Base-by-base conservation (phyloP, 2,888 invertebrate genomes). In the Nudaria mundana region DNA sequence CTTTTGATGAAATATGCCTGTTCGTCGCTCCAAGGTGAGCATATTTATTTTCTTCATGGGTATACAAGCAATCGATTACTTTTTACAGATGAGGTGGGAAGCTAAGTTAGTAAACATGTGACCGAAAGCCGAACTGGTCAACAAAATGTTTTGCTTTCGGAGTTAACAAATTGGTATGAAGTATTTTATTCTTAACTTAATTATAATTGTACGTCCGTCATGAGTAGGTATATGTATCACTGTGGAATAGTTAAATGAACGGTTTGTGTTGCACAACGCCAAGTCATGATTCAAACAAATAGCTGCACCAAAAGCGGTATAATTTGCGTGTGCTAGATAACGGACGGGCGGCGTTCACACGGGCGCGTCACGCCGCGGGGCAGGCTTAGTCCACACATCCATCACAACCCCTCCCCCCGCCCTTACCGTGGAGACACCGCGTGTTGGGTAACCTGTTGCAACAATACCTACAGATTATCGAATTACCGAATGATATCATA, bases 211-310 rank as follows among this genome's bases (percentile, higher is more conserved):
- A n/a, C n/a, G n/a, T n/a, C n/a, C n/a, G n/a, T n/a, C n/a, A n/a
- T n/a, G n/a, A n/a, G n/a, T n/a, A n/a, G n/a, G n/a, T n/a, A 48
- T 29, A 38, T 31, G 20, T 11, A 11, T 7, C 14, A 24, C 10
- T 8, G 5, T 15, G 38, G 41, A 44, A 37, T 44, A 40, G 46
- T 55, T 51, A 53, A 52, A 55, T 59, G 48, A 43, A 46, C 53
- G 45, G 52, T 52, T 52, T 46, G 46, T 46, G 49, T 63, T 66
- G 56, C 55, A 49, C 49, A 61, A 63, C 51, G 45, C 48, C 48
- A 49, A 58, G 52, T 59, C 64, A 67, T 67, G 64, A 66, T 64
- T 67, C 58, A 56, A 64, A 61, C 54, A 67, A 63, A 67, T 66
- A 59, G 60, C 56, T 63, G 44, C 51, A 56, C 64, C 70, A 56